Conservation (phyloP, 2,113 vertebrate species). For the Marmota monax region DNA sequence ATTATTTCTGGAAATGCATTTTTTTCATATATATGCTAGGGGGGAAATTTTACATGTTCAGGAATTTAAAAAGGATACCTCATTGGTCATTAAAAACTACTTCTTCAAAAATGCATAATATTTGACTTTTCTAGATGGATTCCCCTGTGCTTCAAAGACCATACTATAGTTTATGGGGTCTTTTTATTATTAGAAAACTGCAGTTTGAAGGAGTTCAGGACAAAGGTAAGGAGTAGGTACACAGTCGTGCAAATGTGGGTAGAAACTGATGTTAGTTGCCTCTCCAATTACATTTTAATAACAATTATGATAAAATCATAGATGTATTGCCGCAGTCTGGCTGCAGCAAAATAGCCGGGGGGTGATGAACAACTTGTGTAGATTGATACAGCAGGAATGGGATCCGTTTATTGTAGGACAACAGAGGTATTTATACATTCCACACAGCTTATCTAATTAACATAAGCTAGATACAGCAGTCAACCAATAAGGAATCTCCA, state of each 20-base stretch:
- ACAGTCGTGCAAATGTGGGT: not conserved
- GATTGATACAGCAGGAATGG: too few relatives aligned
- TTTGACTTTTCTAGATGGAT: slow-evolving; percentile 19
- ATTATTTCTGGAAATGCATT: too few relatives aligned
- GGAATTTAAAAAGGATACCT: not conserved
- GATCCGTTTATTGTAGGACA: too few relatives aligned
- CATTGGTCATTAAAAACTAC: not conserved
- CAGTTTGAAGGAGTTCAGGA: not conserved
- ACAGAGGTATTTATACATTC: too few relatives aligned
- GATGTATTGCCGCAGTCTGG: not conserved
- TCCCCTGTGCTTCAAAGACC: not conserved
- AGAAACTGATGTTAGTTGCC: not conserved
- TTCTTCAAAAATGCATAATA: not conserved
- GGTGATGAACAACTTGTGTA: too few relatives aligned
- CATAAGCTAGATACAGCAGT: too few relatives aligned
- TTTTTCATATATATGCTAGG: not conserved
- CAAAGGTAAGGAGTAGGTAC: not conserved
- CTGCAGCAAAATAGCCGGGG: too few relatives aligned
- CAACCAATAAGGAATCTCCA: too few relatives aligned
- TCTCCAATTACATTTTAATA: not conserved
- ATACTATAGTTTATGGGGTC: not conserved
- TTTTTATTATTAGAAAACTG: not conserved
- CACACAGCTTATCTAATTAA: too few relatives aligned
- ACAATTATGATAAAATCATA: not conserved
- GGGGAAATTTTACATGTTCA: not conserved